phyloP scores from a whole-genome alignment of 2,888 invertebrate species.

The Drosophila borealis region DNA sequence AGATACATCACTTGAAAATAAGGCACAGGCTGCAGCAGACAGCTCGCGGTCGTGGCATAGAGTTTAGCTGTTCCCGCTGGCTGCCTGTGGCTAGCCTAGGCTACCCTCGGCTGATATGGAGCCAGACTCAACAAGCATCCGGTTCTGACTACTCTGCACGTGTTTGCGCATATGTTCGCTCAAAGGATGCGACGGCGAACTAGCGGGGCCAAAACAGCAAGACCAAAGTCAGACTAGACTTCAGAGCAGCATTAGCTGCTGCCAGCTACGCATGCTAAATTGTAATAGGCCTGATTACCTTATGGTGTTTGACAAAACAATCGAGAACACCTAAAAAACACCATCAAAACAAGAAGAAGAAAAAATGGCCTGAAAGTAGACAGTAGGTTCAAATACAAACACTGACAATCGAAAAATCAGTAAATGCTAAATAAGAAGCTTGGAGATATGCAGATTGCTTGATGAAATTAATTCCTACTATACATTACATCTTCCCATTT shows the following conservation, averaged over 20 bases:
- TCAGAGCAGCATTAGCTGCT: neutral
- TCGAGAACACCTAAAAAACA: neutral
- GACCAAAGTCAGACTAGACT: neutral
- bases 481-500: no score
- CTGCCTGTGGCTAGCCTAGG: neutral
- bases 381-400: no score
- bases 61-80: neutral
- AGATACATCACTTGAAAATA: constrained; percentile 71
- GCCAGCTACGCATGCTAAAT: constrained; percentile 11
- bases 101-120: constrained; percentile 15
- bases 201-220: neutral
- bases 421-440: no score
- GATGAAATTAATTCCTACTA: no score
- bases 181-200: constrained; percentile 23
- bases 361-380: neutral
- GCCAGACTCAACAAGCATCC: neutral
- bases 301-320: neutral
- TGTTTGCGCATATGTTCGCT: neutral
- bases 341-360: neutral
- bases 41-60: constrained; percentile 4
- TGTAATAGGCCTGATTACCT: constrained; percentile 36
- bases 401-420: no score
- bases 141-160: neutral
- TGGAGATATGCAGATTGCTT: no score
- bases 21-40: constrained; percentile 48